Conservation (phyloP, 2,888 invertebrate genomes). For the Habroteleia sp. region DNA sequence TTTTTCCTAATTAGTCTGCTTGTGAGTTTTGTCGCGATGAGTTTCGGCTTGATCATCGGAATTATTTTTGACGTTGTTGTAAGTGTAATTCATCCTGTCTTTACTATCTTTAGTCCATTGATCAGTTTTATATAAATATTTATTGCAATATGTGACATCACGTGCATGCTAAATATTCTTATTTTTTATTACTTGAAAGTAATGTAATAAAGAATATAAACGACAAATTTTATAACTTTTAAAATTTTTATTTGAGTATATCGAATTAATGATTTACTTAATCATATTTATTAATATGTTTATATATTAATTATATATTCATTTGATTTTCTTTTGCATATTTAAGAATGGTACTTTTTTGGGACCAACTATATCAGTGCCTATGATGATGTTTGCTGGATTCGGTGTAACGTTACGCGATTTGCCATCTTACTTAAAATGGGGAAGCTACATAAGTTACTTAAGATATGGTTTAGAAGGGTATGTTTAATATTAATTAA, state of each 20-base stretch:
- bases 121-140: too few relatives aligned
- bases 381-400: slow-evolving; percentile 98
- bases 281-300: too few relatives aligned
- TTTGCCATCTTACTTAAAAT: slow-evolving; percentile 91
- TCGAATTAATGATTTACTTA: too few relatives aligned
- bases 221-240: too few relatives aligned
- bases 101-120: too few relatives aligned
- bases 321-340: slow-evolving; percentile 69
- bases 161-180: too few relatives aligned
- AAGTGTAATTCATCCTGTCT: slow-evolving; percentile 82
- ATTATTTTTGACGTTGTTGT: slow-evolving; percentile 93
- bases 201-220: too few relatives aligned
- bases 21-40: slow-evolving; percentile 94
- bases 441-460: slow-evolving; percentile 96
- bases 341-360: slow-evolving; percentile 98
- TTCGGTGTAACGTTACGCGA: slow-evolving; percentile 95
- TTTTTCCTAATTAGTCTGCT: slow-evolving; percentile 91
- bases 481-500: slow-evolving; percentile 69
- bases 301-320: slow-evolving; percentile 4
- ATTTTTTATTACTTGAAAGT: too few relatives aligned
- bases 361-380: slow-evolving; percentile 94
- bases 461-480: slow-evolving; percentile 95
- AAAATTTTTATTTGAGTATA: too few relatives aligned
- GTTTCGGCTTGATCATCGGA: slow-evolving; percentile 95
- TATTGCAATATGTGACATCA: too few relatives aligned